Base-by-base conservation (phyloP, 2,797 vertebrate genomes). In the Spinus pinus region DNA sequence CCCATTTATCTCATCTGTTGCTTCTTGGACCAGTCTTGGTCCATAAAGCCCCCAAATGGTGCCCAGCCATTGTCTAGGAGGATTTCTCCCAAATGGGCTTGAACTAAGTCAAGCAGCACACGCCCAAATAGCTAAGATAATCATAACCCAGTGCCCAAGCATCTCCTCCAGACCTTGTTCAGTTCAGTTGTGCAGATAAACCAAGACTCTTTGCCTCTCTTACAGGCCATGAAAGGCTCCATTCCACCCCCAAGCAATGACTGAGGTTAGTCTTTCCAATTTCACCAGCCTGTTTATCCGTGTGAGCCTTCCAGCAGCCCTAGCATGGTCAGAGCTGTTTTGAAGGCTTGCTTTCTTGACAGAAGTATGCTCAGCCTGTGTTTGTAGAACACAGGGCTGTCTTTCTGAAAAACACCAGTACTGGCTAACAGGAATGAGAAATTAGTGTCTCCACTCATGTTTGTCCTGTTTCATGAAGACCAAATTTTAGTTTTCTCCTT, bases 1-100 rank as follows among this genome's bases (percentile, higher is more conserved):
- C 27, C 33, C 1, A 0, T 9, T 64, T 71, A 33, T 30, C 27
- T 71, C 6, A 0, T n/a, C 9, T 46, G 22, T 49, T 81, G 19
- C 31, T 50, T 78, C 16, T 70, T 41, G 31, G 47, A 70, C 18
- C 31, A 49, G 41, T 39, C 33, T 35, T 47, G 7, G 16, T 56
- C 25, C 19, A 2, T 56, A 11, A 73, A 86, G 10, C 3, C 11
- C 39, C 21, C 1, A 14, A 11, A 39, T 14, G 15, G 42, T 49
- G 41, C 16, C 9, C 1, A 2, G 18, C 18, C 2, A 1, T 31
- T 39, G 33, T n/a, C 14, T 9, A 30, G 30, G n/a, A 75, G 47
- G 57, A 16, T 67, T 56, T 41, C 60, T 66, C 47, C 62, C 9
- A 11, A 65, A 65, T 2, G 2, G 25, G 6, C 50, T 75, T n/a